Evolutionary conservation across 2,797 vertebrate genomes (phyloP).

Genomic region (Peromyscus eremicus): DNA sequence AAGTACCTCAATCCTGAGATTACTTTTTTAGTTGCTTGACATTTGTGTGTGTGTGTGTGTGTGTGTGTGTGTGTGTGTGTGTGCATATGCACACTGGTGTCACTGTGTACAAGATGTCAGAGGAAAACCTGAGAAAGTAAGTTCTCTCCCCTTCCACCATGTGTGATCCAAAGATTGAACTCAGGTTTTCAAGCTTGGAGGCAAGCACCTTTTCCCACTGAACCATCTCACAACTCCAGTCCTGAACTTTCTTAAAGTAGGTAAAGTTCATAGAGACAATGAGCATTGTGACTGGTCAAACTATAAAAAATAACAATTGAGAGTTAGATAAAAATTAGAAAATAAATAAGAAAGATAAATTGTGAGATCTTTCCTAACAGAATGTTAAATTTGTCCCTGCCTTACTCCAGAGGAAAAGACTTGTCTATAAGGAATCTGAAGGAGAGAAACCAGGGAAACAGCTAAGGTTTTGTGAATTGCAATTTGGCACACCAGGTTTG

Average conservation of each 20-base stretch:
- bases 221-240: not conserved
- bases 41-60: not conserved
- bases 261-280: not conserved
- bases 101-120: not conserved
- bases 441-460: not conserved
- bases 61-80: not conserved
- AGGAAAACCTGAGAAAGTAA: not conserved
- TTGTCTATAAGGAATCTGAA: not conserved
- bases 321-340: not conserved
- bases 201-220: too few species aligned
- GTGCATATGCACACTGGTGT: not conserved
- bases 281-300: not conserved
- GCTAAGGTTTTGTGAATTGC: not conserved
- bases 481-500: not conserved
- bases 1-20: not conserved
- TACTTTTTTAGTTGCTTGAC: not conserved
- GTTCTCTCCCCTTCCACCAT: not conserved
- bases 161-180: not conserved
- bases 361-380: not conserved
- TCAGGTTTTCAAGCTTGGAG: not conserved
- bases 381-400: not conserved
- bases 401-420: not conserved
- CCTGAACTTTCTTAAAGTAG: not conserved
- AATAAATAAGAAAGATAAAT: not conserved
- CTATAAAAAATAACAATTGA: not conserved